These are phyloP conservation scores for Coenobita brevimanus DNA, from an alignment of 1,140 invertebrate genomes.

Conservation along the genomic window DNA sequence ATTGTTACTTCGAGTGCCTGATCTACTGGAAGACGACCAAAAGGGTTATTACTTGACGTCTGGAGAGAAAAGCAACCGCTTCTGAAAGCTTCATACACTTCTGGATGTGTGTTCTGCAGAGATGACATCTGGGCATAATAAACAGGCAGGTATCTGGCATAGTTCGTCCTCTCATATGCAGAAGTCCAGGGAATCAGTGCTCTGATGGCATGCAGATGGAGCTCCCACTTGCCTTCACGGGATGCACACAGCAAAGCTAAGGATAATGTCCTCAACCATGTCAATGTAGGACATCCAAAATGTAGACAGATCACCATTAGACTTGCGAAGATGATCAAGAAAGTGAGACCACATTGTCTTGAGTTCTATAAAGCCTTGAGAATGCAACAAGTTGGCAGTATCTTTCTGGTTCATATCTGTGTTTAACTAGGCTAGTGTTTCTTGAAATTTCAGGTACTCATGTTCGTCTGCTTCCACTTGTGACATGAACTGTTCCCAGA, in stretches of 20 bases:
- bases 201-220: constrained; percentile 25
- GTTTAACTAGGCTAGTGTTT: neutral
- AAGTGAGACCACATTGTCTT: constrained; percentile 10
- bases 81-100: constrained; percentile 8
- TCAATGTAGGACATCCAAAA: constrained; percentile 35
- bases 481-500: constrained; percentile 24
- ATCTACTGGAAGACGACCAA: no score
- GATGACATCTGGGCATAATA: no score
- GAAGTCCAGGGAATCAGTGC: constrained; percentile 13
- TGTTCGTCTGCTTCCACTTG: constrained; percentile 13
- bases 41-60: no score
- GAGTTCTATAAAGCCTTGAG: neutral
- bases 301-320: constrained; percentile 20
- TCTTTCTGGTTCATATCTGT: constrained; percentile 10
- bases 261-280: constrained; percentile 15
- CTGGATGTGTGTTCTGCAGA: neutral
- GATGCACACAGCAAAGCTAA: no score
- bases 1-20: no score
- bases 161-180: constrained; percentile 31
- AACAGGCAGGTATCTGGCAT: constrained; percentile 33
- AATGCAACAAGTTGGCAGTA: constrained; percentile 1
- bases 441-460: constrained; percentile 12
- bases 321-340: constrained; percentile 23
- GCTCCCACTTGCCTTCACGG: constrained; percentile 4
- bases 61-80: no score